Conservation (phyloP, 2,888 invertebrate species). For the Cecidostiba fungosa region DNA sequence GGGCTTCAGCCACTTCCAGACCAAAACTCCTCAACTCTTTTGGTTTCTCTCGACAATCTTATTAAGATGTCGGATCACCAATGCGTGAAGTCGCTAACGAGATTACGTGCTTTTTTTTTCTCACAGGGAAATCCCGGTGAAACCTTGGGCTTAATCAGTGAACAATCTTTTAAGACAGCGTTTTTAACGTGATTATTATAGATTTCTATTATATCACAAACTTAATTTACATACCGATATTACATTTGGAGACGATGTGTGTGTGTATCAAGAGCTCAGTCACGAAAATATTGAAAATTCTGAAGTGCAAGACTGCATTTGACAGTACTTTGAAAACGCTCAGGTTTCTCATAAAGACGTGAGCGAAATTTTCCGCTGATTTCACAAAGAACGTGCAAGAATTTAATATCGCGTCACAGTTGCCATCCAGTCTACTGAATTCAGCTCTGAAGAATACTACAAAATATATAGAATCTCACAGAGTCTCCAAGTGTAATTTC, state of each 20-base stretch:
- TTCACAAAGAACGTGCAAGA: background rate
- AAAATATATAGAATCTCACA: background rate
- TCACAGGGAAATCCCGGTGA: background rate
- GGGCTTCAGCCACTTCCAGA: conserved; percentile 75
- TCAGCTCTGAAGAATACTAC: background rate
- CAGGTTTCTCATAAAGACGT: background rate
- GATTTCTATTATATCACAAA: background rate
- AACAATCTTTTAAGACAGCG: background rate
- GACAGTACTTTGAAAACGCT: background rate
- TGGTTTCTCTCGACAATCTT: conserved; percentile 79
- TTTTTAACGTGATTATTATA: background rate
- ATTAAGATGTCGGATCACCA: conserved; percentile 72
- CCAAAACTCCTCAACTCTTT: conserved; percentile 76
- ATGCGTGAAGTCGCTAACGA: conserved; percentile 65
- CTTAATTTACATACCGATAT: background rate
- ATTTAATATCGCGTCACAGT: background rate
- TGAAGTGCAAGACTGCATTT: background rate
- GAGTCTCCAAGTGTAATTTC: background rate
- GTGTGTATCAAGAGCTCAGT: background rate
- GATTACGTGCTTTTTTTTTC: conserved; percentile 59
- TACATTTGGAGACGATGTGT: too few relatives aligned
- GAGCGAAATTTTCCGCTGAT: background rate
- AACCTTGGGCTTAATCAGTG: background rate
- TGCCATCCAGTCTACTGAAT: background rate
- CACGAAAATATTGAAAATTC: background rate